Conservation (phyloP, 35 echinoderm and acorn worm species). For the Lytechinus variegatus region DNA sequence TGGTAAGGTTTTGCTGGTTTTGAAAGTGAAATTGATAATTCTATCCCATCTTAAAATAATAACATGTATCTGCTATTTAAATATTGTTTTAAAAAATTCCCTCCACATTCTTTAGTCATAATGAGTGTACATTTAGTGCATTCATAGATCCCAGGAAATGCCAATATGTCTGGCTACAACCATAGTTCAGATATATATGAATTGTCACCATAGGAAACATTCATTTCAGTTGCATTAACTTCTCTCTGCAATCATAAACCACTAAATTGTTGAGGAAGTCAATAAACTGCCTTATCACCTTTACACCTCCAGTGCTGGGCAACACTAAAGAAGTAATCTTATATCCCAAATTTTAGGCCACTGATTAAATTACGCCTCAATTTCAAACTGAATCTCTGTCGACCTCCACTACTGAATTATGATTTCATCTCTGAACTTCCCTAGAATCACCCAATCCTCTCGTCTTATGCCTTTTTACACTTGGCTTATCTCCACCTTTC, state of each 20-base stretch:
- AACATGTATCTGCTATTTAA: background rate
- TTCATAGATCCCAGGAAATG: background rate
- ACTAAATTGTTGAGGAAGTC: conserved; percentile 22
- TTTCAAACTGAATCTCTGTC: conserved; percentile 29
- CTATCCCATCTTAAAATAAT: background rate
- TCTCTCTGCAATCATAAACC: background rate
- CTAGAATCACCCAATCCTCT: background rate
- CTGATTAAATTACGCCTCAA: conserved; percentile 42
- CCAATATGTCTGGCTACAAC: background rate
- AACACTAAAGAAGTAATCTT: conserved; percentile 16
- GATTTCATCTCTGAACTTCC: conserved; percentile 27
- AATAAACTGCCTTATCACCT: conserved; percentile 17
- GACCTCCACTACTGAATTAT: conserved; percentile 24
- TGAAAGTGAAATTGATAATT: too few species aligned
- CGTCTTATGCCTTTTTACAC: background rate
- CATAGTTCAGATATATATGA: background rate
- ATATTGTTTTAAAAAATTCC: background rate
- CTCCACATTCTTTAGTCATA: background rate
- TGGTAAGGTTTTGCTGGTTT: too few species aligned
- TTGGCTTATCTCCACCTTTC: background rate
- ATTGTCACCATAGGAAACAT: background rate
- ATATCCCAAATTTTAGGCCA: conserved; percentile 6
- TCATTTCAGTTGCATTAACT: background rate
- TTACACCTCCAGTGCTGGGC: background rate
- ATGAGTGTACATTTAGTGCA: background rate